Base-by-base conservation (phyloP, 2,113 vertebrate species). In the Nyctibius bracteatus region DNA sequence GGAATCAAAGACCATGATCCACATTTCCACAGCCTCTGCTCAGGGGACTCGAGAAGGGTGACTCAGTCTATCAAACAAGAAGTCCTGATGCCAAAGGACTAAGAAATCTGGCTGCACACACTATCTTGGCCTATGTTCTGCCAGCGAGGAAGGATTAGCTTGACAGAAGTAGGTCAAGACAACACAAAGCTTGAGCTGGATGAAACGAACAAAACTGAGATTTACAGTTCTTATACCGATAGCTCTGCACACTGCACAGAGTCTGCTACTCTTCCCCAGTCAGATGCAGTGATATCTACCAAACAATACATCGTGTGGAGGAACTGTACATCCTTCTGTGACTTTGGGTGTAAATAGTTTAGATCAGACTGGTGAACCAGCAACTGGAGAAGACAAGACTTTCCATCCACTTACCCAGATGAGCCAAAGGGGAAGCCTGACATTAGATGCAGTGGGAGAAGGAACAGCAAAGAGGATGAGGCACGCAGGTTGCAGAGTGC, bases 151-250 rank as follows among this genome's bases (percentile, higher is more conserved):
- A 58, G 51, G 51, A 83, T 63, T 27, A 81, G 59, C 75, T 80
- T 86, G 59, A 83, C 90, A 92, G 78, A 94, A 88, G 47, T 47
- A 86, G 83, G 90, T 90, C 86, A 95, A 66, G 23, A 27, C 49
- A 92, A 81, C 2, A 1, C 44, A 67, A 71, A 41, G 47, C 59
- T 59, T 68, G 49, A 92, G 67, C 62, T 61, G 63, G 59, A 80
- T 73, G 49, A 75, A 82, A 70, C 22, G n/a, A 51, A 63, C 30
- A 80, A 75, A 49, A 86, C 0, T 54, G 55, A 70, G 67, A 80
- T 70, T 51, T 83, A 65, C 24, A 37, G 31, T 58, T 93, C 73
- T 71, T 65, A 9, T 3, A 88, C 54, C 0, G 0, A 81, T 5
- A 81, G 30, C 54, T 72, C 61, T 72, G 57, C 1, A 1, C 27